Base-by-base conservation (phyloP, 2,113 vertebrate genomes). In the Cryptotis parvus region DNA sequence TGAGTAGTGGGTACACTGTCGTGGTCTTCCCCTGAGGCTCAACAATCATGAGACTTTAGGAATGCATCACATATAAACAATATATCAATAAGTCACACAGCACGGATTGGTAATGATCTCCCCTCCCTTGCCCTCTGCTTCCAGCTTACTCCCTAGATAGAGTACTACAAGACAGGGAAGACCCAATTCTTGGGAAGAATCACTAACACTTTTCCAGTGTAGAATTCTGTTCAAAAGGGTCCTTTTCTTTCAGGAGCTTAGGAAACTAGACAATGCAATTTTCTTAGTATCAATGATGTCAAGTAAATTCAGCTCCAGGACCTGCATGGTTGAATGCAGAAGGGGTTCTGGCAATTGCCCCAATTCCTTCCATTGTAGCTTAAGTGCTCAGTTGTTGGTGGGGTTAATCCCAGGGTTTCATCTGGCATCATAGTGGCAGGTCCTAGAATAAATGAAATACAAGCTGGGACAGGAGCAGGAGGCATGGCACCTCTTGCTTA, bases 401-500 rank as follows among this genome's bases (percentile, higher is more conserved):
- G 98, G 39, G 98, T 98, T 98, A 98, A 97, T 96, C 98, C 98
- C 97, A 98, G 98, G 74, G 98, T 97, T 96, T 98, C 98, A 89
- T 98, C 98, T 24, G 98, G 97, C 96, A 98, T 98, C 98, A 98
- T 98, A 84, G 98, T 96, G 88, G 98, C 97, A 94, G 98, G 97
- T 91, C 98, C 98, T 94, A 97, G 89, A 0, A 98, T 94, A 90
- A 98, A 97, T 86, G 98, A 98, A 4, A 98, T 97, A 26, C 98
- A 97, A 93, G 98, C 96, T 68, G 98, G 97, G 91, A 98, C 98
- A 8, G 95, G 98, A 93, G 97, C 98, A 83, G 97, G 97, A 58
- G 97, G 98, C 97, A 98, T 97, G 31, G 98, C 95, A 11, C 98
- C 97, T 95, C 98, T 98, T 98, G 95, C 98, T 98, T 97, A 98